Evolutionary conservation across 2,888 invertebrate species (phyloP).

Genomic region (Heterodera filipjevi): DNA sequence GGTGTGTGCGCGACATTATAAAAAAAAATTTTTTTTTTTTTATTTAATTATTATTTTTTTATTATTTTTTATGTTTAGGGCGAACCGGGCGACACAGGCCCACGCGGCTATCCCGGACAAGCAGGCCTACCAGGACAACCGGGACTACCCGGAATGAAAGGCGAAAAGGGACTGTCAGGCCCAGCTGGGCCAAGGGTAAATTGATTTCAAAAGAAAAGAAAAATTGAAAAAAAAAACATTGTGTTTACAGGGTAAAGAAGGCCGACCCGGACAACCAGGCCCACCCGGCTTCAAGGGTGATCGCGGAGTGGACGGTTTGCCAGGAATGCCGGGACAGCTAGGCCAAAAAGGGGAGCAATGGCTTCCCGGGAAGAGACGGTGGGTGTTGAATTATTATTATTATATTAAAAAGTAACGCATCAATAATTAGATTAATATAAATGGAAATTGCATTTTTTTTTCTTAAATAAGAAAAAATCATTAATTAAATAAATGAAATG

Average conservation of each 20-base stretch:
- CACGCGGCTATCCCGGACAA: slow-evolving; percentile 61
- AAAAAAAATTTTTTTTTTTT: slow-evolving; percentile 24
- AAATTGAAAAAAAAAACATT: not conserved
- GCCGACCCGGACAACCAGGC: slow-evolving; percentile 62
- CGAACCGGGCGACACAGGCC: slow-evolving; percentile 63
- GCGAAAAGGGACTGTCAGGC: slow-evolving; percentile 71
- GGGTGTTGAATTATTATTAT: not conserved
- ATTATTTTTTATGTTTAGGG: slow-evolving; percentile 52
- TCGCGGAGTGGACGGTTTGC: slow-evolving; percentile 62
- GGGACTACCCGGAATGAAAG: slow-evolving; percentile 51
- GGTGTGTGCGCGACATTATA: slow-evolving; percentile 1
- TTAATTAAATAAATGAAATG: too few species aligned
- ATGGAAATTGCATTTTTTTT: too few species aligned
- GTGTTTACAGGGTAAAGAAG: slow-evolving; percentile 62
- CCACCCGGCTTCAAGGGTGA: slow-evolving; percentile 65
- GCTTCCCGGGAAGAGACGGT: slow-evolving; percentile 56
- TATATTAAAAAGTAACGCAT: not conserved
- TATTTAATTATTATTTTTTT: not conserved
- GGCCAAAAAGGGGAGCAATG: slow-evolving; percentile 68
- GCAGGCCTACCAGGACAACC: slow-evolving; percentile 72
- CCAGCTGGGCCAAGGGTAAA: slow-evolving; percentile 72
- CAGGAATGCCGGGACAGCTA: slow-evolving; percentile 61
- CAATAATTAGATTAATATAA: too few species aligned
- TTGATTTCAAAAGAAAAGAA: not conserved
- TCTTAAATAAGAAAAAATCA: too few species aligned